Conservation (phyloP, 2,888 invertebrate genomes). For the Aplocera efformata region DNA sequence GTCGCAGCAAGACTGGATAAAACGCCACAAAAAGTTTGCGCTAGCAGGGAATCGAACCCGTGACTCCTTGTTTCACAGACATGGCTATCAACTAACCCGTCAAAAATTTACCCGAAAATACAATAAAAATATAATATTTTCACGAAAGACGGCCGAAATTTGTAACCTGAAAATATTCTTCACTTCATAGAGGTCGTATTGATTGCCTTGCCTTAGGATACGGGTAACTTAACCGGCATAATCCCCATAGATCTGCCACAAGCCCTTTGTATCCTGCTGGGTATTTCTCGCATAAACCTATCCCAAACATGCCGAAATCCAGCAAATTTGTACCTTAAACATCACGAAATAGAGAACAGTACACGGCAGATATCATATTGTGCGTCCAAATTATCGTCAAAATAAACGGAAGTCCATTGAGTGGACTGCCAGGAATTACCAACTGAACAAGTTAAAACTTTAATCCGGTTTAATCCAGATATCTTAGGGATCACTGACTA, state of each 20-base stretch:
- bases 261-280: conserved; percentile 40
- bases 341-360: conserved; percentile 2
- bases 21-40: too few species aligned
- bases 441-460: conserved; percentile 39
- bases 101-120: too few species aligned
- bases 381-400: conserved; percentile 29
- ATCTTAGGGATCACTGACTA: conserved; percentile 35
- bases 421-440: conserved; percentile 23
- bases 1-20: too few species aligned
- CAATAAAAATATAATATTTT: too few species aligned
- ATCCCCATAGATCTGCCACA: conserved; percentile 44
- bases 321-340: conserved; percentile 16
- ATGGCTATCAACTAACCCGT: too few species aligned
- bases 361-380: not conserved
- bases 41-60: too few species aligned
- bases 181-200: conserved; percentile 17
- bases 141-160: too few species aligned
- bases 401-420: conserved; percentile 28
- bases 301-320: not conserved
- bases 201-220: conserved; percentile 29
- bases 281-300: conserved; percentile 17
- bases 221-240: conserved; percentile 39
- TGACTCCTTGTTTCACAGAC: too few species aligned
- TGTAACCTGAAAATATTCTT: conserved; percentile 2
- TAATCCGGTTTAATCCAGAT: conserved; percentile 35